Conservation (phyloP, 2,113 vertebrate species). For the Eubucco bourcierii region DNA sequence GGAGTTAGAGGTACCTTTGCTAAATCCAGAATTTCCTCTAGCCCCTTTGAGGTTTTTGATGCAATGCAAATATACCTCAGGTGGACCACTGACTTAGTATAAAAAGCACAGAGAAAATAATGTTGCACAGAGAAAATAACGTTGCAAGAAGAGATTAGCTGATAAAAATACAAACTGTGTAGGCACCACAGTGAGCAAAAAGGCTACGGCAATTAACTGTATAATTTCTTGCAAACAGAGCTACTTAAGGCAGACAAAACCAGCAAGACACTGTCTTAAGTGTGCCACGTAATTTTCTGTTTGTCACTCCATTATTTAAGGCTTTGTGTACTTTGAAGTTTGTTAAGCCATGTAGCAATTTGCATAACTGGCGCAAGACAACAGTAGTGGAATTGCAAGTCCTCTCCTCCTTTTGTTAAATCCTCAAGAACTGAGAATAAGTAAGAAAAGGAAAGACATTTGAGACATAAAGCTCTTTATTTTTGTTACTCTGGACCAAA, state of each 20-base stretch:
- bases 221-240: neutral
- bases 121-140: neutral
- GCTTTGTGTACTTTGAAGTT: neutral
- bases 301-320: neutral
- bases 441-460: neutral
- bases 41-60: neutral
- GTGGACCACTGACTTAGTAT: neutral
- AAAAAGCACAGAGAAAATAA: neutral
- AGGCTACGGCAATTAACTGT: neutral
- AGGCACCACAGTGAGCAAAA: neutral
- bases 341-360: neutral
- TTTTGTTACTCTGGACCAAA: neutral
- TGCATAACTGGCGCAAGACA: neutral
- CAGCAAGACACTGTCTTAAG: neutral
- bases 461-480: neutral
- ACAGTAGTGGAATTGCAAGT: neutral
- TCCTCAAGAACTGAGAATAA: neutral
- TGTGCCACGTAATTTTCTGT: neutral
- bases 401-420: neutral
- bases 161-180: neutral
- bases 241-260: accelerated
- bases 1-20: neutral
- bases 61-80: neutral
- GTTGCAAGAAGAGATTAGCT: neutral
- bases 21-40: neutral